Evolutionary conservation across 1,140 invertebrate genomes (phyloP), one percentile per base, ranked within the genome.

Genomic region (Drosophila cardini): DNA sequence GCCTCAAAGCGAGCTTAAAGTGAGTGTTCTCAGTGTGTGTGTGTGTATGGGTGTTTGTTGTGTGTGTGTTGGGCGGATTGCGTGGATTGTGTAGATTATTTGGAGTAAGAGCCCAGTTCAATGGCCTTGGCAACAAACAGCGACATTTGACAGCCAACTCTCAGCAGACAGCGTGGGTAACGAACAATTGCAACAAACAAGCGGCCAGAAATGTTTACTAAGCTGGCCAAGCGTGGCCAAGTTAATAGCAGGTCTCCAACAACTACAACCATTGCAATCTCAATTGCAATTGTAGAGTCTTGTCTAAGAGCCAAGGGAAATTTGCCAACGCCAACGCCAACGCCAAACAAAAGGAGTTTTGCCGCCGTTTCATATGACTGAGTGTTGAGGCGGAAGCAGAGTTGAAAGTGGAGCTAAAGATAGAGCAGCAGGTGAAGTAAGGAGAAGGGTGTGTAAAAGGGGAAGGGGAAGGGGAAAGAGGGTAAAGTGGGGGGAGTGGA

Each of bases 211-310:
- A 65, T 60, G 69, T 26, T 57, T 71, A 63, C 46, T 48, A 67
- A 45, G 46, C 38, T 74, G 82, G 56, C 81, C 81, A 85, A 86
- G 65, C 81, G 78, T 85, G 74, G 53, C 82, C 81, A 86, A 78
- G 68, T 77, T 68, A 72, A 72, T 72, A 38, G 63, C 55, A 38
- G 65, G 77, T 57, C 63, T 71, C 46, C 62, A 38, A 15, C 48
- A 26, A 3, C 5, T 4, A 26, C 21, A 26, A 8, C 16, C 57
- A 26, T 40, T 38, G 42, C 52, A 72, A 65, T 13, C 40, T 46
- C 67, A 76, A 62, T 18, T 45, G 43, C 13, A 45, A 0, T 36
- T 45, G 43, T 2, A n/a, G 38, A 56, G 30, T 45, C 55, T 36
- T 45, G 30, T 48, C 58, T 34, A 60, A 62, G 21, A 53, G 58